A percentile compares a stretch with the other conserved stretches of the same genome.
Evolutionary conservation across 2,888 invertebrate species (phyloP).

Genomic region (Cabera pusaria): DNA sequence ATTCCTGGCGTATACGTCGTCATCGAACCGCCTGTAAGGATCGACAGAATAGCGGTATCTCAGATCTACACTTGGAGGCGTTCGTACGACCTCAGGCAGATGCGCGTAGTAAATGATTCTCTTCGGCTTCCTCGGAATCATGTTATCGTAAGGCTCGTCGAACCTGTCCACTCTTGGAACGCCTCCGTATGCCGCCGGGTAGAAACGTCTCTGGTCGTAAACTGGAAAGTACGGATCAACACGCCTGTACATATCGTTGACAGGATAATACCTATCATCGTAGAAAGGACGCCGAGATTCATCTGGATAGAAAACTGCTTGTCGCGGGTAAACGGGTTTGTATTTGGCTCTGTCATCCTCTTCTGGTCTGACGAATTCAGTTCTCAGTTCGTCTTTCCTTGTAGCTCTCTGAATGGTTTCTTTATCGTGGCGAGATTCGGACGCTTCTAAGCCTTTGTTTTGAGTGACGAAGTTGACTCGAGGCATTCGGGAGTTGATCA

Average conservation of each 20-base stretch:
- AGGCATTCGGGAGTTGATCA: slow-evolving; percentile 84
- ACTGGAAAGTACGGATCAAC: slow-evolving; percentile 66
- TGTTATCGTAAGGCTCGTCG: slow-evolving; percentile 69
- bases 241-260: slow-evolving; percentile 68
- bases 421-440: slow-evolving; percentile 77
- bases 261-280: slow-evolving; percentile 63
- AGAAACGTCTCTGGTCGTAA: slow-evolving; percentile 62
- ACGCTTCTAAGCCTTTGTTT: slow-evolving; percentile 76
- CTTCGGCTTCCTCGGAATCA: slow-evolving; percentile 75
- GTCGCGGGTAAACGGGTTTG: slow-evolving; percentile 73
- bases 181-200: slow-evolving; percentile 45
- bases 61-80: slow-evolving; percentile 82
- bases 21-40: slow-evolving; percentile 70
- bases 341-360: slow-evolving; percentile 55
- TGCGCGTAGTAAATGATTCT: slow-evolving; percentile 88
- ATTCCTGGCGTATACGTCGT: slow-evolving; percentile 62
- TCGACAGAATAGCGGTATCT: slow-evolving; percentile 77
- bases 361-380: slow-evolving; percentile 73
- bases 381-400: slow-evolving; percentile 68
- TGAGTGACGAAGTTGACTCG: slow-evolving; percentile 87
- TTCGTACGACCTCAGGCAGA: slow-evolving; percentile 86
- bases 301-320: slow-evolving; percentile 76
- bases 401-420: slow-evolving; percentile 70
- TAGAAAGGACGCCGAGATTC: slow-evolving; percentile 68
- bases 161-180: slow-evolving; percentile 66